Percentiles rank a stretch among this genome's conserved stretches.
Conservation (phyloP, 2,888 invertebrate genomes). For the Galerucella pusilla region DNA sequence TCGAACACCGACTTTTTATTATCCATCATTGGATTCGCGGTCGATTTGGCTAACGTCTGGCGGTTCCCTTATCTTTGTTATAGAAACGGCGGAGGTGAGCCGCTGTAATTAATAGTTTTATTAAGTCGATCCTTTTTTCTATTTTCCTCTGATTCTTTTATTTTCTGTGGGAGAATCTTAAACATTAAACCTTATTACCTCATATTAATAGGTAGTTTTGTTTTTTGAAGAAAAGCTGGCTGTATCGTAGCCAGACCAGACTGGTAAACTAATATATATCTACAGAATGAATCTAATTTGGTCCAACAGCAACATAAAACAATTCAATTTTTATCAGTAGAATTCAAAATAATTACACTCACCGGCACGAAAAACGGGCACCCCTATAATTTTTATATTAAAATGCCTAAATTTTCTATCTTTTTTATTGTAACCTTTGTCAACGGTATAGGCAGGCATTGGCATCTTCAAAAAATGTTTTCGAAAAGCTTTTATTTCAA, state of each 20-base stretch:
- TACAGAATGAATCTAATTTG: too few relatives aligned
- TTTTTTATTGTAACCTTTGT: too few relatives aligned
- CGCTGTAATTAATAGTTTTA: slow-evolving; percentile 40
- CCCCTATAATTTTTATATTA: too few relatives aligned
- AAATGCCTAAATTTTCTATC: too few relatives aligned
- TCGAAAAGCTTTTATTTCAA: too few relatives aligned
- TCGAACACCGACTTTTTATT: slow-evolving; percentile 84
- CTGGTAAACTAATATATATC: neutral
- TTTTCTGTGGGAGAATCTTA: neutral
- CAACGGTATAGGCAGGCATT: too few relatives aligned
- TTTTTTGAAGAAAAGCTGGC: neutral
- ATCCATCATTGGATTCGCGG: slow-evolving; percentile 87
- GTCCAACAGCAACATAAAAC: too few relatives aligned
- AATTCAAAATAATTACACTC: too few relatives aligned
- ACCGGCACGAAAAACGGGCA: too few relatives aligned
- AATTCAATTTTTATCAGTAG: too few relatives aligned
- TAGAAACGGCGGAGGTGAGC: slow-evolving; percentile 79
- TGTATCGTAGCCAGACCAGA: neutral
- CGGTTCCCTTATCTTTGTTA: slow-evolving; percentile 83
- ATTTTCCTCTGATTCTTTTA: slow-evolving; percentile 26
- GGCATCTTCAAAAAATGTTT: too few relatives aligned
- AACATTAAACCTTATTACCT: too few relatives aligned
- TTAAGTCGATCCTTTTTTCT: slow-evolving; percentile 14
- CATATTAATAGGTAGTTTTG: neutral
- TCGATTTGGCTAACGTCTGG: slow-evolving; percentile 90